Conservation (phyloP, 2,888 invertebrate genomes). For the Kuschelorhynchus macadamiae region DNA sequence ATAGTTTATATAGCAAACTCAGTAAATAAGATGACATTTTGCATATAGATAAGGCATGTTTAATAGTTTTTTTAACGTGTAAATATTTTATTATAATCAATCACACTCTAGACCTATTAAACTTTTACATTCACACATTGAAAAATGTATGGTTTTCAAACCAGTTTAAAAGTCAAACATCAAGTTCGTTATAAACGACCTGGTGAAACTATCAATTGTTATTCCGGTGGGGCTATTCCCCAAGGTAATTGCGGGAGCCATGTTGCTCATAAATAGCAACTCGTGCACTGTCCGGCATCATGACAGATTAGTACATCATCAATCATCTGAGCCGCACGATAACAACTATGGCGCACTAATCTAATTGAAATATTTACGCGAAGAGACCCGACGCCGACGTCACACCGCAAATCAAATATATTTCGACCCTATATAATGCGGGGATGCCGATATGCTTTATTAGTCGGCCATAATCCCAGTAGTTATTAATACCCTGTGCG, state of each 20-base stretch:
- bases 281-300: conserved; percentile 64
- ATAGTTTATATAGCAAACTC: too few relatives aligned
- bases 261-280: conserved; percentile 65
- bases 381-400: conserved; percentile 46
- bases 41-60: too few relatives aligned
- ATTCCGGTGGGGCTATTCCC: conserved; percentile 51
- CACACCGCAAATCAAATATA: conserved; percentile 55
- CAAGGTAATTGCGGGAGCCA: conserved; percentile 55
- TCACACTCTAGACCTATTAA: too few relatives aligned
- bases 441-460: conserved; percentile 37
- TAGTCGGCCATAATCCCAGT: conserved; percentile 33
- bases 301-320: conserved; percentile 69
- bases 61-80: too few relatives aligned
- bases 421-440: conserved; percentile 37
- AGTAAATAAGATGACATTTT: too few relatives aligned
- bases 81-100: too few relatives aligned
- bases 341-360: conserved; percentile 61
- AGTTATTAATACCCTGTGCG: conserved; percentile 20
- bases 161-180: conserved; percentile 27
- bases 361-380: conserved; percentile 63
- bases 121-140: not conserved
- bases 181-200: conserved; percentile 34
- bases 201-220: conserved; percentile 38
- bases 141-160: conserved; percentile 8
- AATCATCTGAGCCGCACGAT: conserved; percentile 64